Evolutionary conservation across 2,113 vertebrate species (phyloP).

Genomic region (Zosterops lateralis): DNA sequence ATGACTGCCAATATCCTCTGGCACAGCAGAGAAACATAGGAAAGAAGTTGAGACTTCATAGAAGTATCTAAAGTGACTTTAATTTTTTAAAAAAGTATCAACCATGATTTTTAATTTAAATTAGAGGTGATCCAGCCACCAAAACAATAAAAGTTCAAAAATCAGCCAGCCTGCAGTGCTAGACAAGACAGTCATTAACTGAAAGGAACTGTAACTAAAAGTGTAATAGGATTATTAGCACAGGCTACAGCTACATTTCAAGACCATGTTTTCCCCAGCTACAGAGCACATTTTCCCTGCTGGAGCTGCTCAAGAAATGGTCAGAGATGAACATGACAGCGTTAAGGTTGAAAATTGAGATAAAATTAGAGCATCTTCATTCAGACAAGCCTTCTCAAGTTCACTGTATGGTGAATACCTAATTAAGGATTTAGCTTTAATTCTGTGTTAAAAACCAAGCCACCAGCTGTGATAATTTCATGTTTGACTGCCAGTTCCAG

Average conservation of each 20-base stretch:
- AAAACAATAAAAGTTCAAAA: not conserved
- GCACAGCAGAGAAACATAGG: accelerated
- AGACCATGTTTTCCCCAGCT: not conserved
- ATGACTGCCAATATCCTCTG: not conserved
- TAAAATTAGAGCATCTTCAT: not conserved
- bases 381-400: not conserved
- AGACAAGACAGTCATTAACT: not conserved
- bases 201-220: not conserved
- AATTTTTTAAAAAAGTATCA: not conserved
- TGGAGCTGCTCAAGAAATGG: not conserved
- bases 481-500: not conserved
- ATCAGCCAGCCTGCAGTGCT: not conserved
- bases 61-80: not conserved
- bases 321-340: not conserved
- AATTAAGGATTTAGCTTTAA: not conserved
- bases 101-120: not conserved
- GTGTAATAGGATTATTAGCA: not conserved
- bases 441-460: not conserved
- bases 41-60: not conserved
- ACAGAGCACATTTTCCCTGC: not conserved
- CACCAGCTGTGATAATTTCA: not conserved
- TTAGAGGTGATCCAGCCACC: not conserved
- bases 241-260: not conserved
- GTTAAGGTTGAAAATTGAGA: not conserved
- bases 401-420: not conserved